These are phyloP conservation scores for Enteromius trimaculatus DNA, from an alignment of 2,797 vertebrate species.

Conservation along the genomic window DNA sequence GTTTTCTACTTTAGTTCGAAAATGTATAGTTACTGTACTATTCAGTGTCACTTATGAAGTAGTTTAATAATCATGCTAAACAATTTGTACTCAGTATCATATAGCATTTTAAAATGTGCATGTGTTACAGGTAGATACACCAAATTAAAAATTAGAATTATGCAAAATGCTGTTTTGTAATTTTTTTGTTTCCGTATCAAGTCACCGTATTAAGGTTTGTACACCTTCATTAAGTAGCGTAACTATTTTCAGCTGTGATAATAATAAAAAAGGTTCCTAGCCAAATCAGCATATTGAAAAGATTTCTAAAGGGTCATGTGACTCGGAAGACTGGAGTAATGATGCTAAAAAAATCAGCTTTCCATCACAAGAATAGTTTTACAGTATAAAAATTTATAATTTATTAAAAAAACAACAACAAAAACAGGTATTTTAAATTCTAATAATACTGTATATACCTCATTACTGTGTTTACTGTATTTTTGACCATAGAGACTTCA, in stretches of 20 bases:
- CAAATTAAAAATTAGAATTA: not conserved
- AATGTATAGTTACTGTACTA: not conserved
- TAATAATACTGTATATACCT: not conserved
- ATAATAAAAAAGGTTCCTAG: not conserved
- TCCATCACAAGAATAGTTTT: not conserved
- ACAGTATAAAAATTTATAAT: not conserved
- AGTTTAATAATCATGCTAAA: too few species aligned
- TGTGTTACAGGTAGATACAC: not conserved
- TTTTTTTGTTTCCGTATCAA: not conserved
- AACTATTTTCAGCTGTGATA: not conserved
- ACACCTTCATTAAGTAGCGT: not conserved
- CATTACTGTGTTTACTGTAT: not conserved
- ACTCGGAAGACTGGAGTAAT: not conserved
- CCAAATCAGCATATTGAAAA: not conserved
- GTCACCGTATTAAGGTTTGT: not conserved
- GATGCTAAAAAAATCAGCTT: not conserved
- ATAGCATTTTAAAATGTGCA: not conserved
- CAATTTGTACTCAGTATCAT: too few species aligned
- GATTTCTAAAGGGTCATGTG: not conserved
- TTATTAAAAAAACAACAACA: too few species aligned
- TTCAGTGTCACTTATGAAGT: constrained; percentile 1
- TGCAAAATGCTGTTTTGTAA: not conserved
- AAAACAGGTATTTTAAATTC: not conserved
- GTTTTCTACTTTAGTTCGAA: not conserved
- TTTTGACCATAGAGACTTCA: not conserved